These are phyloP conservation scores for Corythoichthys intestinalis DNA, from an alignment of 2,113 vertebrate species.

Conservation along the genomic window DNA sequence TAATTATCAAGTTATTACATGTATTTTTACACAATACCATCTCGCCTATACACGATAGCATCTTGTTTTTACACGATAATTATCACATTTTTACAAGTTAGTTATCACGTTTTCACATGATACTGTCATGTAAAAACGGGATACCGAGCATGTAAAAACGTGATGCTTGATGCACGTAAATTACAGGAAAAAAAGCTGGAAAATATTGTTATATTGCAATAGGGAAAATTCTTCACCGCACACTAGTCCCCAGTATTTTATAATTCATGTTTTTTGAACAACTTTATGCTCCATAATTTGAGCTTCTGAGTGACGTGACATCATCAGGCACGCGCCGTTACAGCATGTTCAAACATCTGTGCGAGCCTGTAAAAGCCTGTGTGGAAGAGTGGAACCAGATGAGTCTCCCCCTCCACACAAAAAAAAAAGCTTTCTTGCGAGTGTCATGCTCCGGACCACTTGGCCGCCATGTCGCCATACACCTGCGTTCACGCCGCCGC, in stretches of 20 bases:
- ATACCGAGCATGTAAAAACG: too few species aligned
- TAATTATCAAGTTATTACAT: too few species aligned
- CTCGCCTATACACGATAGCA: too few species aligned
- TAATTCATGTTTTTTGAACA: not conserved
- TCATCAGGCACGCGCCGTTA: conserved; percentile 61
- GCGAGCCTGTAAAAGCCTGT: conserved; percentile 25
- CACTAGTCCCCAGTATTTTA: not conserved
- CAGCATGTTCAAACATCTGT: conserved; percentile 62
- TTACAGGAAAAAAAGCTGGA: conserved; percentile 1
- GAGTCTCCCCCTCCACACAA: too few species aligned
- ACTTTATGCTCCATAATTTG: not conserved
- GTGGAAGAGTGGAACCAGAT: conserved; percentile 28
- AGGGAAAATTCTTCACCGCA: too few species aligned
- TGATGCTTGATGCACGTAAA: not conserved
- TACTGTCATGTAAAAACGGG: too few species aligned
- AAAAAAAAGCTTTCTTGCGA: not conserved
- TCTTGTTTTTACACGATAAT: too few species aligned
- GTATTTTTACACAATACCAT: too few species aligned
- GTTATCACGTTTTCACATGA: too few species aligned
- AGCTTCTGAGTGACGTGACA: conserved; percentile 41
- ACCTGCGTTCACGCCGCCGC: conserved; percentile 37
- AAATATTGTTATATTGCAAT: too few species aligned
- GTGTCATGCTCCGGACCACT: conserved; percentile 7
- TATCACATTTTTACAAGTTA: too few species aligned
- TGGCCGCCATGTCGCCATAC: conserved; percentile 33